phyloP scores from a whole-genome alignment of 2,888 invertebrate species.

The Agonum fuliginosum region DNA sequence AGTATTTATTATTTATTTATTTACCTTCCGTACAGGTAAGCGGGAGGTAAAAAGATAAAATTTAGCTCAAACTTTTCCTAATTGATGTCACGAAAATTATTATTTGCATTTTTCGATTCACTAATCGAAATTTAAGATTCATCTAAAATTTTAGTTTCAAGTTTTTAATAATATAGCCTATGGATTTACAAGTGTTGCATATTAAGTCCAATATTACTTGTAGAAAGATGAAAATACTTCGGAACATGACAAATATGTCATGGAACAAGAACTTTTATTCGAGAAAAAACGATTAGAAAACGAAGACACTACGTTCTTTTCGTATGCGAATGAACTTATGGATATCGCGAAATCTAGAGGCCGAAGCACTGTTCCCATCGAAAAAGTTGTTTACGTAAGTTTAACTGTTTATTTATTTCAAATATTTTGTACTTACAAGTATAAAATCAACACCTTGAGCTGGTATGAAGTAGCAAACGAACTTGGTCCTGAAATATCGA shows the following conservation, averaged over 20 bases:
- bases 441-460: too few relatives aligned
- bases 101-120: too few relatives aligned
- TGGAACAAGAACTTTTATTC: slow-evolving; percentile 69
- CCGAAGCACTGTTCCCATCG: slow-evolving; percentile 73
- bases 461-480: background rate
- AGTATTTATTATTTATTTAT: background rate
- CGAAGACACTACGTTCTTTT: slow-evolving; percentile 75
- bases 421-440: background rate
- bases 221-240: background rate
- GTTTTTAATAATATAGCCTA: too few relatives aligned
- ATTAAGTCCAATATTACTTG: background rate
- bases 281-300: slow-evolving; percentile 69
- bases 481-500: background rate
- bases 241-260: background rate
- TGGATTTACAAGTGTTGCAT: too few relatives aligned
- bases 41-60: too few relatives aligned
- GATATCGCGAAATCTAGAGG: slow-evolving; percentile 71
- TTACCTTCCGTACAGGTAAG: too few relatives aligned
- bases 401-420: background rate
- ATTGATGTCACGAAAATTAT: too few relatives aligned
- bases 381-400: slow-evolving; percentile 72
- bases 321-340: slow-evolving; percentile 73
- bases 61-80: too few relatives aligned
- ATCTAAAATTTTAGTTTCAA: too few relatives aligned
- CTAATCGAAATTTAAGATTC: too few relatives aligned